These are phyloP conservation scores for Murina feae DNA, from an alignment of 2,113 vertebrate genomes.

Conservation along the genomic window DNA sequence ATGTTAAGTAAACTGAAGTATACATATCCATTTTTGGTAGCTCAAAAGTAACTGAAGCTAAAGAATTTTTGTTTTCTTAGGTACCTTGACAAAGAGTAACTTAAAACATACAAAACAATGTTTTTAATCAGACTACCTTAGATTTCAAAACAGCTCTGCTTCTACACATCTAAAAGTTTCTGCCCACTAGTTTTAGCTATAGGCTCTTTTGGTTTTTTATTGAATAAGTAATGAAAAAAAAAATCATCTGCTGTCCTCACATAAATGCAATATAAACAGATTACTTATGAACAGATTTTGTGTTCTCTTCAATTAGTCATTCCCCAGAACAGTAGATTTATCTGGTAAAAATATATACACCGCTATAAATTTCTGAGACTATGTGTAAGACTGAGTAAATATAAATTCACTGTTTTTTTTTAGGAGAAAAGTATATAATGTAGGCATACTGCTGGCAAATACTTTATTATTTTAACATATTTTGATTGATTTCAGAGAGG, in stretches of 20 bases:
- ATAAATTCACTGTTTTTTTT: neutral
- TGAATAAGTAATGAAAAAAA: neutral
- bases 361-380: slow-evolving; percentile 22
- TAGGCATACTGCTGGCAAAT: neutral
- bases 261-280: neutral
- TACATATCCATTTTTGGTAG: neutral
- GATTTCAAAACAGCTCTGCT: neutral
- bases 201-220: neutral
- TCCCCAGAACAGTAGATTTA: neutral
- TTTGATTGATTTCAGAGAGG: too few species aligned
- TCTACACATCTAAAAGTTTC: neutral
- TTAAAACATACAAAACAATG: neutral
- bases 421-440: neutral
- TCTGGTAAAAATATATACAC: neutral
- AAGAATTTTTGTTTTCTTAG: neutral
- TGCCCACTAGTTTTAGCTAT: neutral
- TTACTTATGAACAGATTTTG: neutral
- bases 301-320: slow-evolving; percentile 10
- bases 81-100: neutral
- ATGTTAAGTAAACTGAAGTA: neutral
- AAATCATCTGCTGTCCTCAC: neutral
- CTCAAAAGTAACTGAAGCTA: slow-evolving; percentile 23
- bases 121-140: neutral
- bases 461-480: neutral
- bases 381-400: slow-evolving; percentile 14